Evolutionary conservation across 2,888 invertebrate genomes (phyloP), one percentile per base, ranked within the genome.

Genomic region (Dynastes maya): DNA sequence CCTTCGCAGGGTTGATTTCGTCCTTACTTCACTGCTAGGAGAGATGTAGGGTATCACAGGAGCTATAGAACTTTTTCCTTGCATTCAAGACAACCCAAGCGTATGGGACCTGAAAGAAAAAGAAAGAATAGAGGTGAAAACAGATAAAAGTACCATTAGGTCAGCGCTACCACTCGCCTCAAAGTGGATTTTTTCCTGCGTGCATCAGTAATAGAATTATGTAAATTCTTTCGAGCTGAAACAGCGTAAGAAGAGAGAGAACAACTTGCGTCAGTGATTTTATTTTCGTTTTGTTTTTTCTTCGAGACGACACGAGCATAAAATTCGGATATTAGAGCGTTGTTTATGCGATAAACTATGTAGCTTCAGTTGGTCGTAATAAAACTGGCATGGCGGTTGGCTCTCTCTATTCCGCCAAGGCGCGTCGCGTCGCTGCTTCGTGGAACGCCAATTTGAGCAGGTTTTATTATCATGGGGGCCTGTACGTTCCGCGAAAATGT

Each of bases 401-500:
- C 37, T 53, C 53, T 71, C 32, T 71, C 71, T n/a, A 32, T 16
- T 55, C 37, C 58, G 71, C n/a, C 11, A 27, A 53, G 9, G 27
- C 53, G 27, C 37, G 16, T 70, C 70, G 51, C 27, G 51, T n/a
- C 55, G 4, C 32, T 37, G 32, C 2, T 45, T 45, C 11, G 45
- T 45, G 8, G 45, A 45, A 11, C 45, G 53, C 37, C 13, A 55
- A 71, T 65, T 65, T 71, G 55, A 71, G 71, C n/a, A n/a, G 32
- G n/a, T 71, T 71, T 71, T 53, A 53, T 70, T 71, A 45, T 45
- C 45, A 45, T 45, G 45, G 55, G 37, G 49, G 55, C 67, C 63
- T 76, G 79, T 71, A 8, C 45, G 45, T 45, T 45, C 45, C 11
- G 71, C 76, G 81, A 78, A 80, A 74, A 79, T 78, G 80, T 80